Conservation (phyloP, 2,888 invertebrate genomes). For the Lepidonotus clava region DNA sequence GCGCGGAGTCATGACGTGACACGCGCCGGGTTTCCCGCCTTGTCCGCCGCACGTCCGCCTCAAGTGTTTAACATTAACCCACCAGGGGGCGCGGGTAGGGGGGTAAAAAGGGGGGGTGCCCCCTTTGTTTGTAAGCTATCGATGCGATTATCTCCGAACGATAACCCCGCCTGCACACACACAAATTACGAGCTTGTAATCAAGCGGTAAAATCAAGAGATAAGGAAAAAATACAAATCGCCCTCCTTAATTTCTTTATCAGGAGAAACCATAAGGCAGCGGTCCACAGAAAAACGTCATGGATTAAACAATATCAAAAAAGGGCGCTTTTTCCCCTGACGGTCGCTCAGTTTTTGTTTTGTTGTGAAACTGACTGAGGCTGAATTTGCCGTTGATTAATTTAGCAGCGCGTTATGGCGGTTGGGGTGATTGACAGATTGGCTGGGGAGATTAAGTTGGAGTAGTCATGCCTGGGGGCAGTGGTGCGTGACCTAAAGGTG, state of each 20-base stretch:
- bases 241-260: too few species aligned
- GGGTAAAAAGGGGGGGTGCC: neutral
- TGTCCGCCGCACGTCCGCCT: conserved; percentile 15
- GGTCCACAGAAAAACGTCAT: too few species aligned
- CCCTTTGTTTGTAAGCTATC: neutral
- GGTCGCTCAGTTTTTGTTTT: too few species aligned
- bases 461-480: neutral
- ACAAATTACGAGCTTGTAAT: too few species aligned
- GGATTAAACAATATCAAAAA: too few species aligned
- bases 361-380: too few species aligned
- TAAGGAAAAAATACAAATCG: too few species aligned
- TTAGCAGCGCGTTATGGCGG: neutral
- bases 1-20: conserved; percentile 20
- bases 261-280: too few species aligned
- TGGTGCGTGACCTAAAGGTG: neutral
- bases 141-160: too few species aligned
- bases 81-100: neutral
- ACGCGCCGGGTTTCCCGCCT: conserved; percentile 18
- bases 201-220: too few species aligned
- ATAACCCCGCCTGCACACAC: too few species aligned
- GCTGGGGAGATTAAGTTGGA: neutral
- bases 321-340: too few species aligned
- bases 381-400: conserved; percentile 12
- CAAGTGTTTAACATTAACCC: conserved; percentile 17
- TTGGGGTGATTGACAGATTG: conserved; percentile 35